Evolutionary conservation across 2,113 vertebrate genomes (phyloP).

Genomic region (Phaethornis superciliosus): DNA sequence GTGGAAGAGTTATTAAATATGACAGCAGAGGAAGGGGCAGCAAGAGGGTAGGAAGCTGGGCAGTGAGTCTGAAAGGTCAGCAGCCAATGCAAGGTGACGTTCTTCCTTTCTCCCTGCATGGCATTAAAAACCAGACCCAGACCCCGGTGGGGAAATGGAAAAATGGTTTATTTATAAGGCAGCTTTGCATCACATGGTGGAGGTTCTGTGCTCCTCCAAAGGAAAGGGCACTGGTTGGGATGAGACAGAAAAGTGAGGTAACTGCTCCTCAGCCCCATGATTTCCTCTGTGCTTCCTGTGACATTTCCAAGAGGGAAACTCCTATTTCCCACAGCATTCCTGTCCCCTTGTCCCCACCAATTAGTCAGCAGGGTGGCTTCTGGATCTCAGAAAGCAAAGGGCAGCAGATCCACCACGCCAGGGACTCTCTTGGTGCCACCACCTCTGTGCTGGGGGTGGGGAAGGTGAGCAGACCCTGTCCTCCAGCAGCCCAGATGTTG

Average conservation of each 20-base stretch:
- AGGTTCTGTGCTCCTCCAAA: background rate
- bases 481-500: background rate
- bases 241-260: background rate
- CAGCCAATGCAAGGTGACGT: background rate
- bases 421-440: background rate
- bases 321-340: constrained; percentile 53
- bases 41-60: background rate
- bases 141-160: background rate
- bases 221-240: background rate
- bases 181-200: constrained; percentile 36
- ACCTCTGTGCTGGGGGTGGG: background rate
- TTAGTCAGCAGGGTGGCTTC: background rate
- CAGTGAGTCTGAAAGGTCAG: background rate
- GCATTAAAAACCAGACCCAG: background rate
- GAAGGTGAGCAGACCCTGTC: background rate
- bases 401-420: rapidly evolving
- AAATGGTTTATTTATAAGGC: constrained; percentile 19
- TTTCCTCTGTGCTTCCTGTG: constrained; percentile 45
- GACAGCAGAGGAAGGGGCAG: background rate
- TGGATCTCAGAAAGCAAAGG: background rate
- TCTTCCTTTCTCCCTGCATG: background rate
- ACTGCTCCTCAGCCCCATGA: background rate
- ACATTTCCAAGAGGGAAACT: constrained; percentile 64
- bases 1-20: background rate
- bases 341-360: background rate